Percentiles rank a stretch among this genome's conserved stretches.
These are phyloP conservation scores for Dendrolimus kikuchii DNA, from an alignment of 1,140 invertebrate genomes.

Conservation along the genomic window DNA sequence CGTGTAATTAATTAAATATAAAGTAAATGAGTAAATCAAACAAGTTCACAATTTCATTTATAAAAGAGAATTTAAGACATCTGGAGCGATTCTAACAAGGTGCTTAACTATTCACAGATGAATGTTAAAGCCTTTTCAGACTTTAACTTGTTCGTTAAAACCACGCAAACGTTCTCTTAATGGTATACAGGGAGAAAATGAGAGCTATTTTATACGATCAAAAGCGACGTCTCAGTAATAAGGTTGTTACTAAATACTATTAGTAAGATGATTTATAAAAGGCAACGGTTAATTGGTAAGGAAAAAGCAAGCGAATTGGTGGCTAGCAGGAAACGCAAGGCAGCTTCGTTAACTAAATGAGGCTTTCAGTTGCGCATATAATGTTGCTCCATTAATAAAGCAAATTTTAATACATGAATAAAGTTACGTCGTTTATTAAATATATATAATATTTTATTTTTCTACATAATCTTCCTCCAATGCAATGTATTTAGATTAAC, in stretches of 20 bases:
- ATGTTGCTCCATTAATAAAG: too few relatives aligned
- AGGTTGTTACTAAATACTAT: constrained; percentile 24
- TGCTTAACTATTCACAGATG: constrained; percentile 38
- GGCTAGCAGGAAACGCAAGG: too few relatives aligned
- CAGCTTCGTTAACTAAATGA: too few relatives aligned
- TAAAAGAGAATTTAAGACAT: constrained; percentile 45
- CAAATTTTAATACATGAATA: too few relatives aligned
- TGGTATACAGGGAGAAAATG: constrained; percentile 15
- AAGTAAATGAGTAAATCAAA: constrained; percentile 28
- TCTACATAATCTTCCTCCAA: too few relatives aligned
- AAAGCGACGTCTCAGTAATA: constrained; percentile 31
- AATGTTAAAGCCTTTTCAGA: constrained; percentile 30
- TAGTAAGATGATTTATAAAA: constrained; percentile 13
- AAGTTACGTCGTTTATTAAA: too few relatives aligned
- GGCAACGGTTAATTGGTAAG: constrained; percentile 16
- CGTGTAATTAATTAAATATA: constrained; percentile 29
- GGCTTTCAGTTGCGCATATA: too few relatives aligned
- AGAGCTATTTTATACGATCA: constrained; percentile 33
- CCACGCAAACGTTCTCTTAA: constrained; percentile 29
- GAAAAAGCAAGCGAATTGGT: constrained; percentile 4
- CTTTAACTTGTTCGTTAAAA: constrained; percentile 41
- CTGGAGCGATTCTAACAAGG: constrained; percentile 49
- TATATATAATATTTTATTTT: too few relatives aligned
- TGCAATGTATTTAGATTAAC: too few relatives aligned
- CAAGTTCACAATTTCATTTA: constrained; percentile 24